Percentiles rank a stretch among this genome's conserved stretches.
Evolutionary conservation across 2,888 invertebrate genomes (phyloP).

Genomic region (Dicranocentrus wangi): DNA sequence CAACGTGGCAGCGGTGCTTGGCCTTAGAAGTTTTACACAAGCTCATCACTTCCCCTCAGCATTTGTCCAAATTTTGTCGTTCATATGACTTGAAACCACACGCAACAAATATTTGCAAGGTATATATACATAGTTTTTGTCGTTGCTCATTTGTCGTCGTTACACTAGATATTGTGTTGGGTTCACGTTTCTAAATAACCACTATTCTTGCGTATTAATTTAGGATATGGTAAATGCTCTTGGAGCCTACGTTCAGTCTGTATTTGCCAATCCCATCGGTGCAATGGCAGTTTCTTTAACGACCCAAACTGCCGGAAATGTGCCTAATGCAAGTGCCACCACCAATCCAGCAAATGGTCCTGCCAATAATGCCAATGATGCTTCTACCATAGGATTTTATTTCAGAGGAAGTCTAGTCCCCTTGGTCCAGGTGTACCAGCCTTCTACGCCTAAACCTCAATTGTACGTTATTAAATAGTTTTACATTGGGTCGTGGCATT

Average conservation of each 20-base stretch:
- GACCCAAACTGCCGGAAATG: constrained; percentile 56
- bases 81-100: constrained; percentile 96
- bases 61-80: constrained; percentile 92
- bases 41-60: constrained; percentile 90
- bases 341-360: constrained; percentile 81
- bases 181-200: too few species aligned
- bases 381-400: constrained; percentile 92
- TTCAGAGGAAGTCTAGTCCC: constrained; percentile 95
- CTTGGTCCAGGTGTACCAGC: constrained; percentile 87
- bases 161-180: too few species aligned
- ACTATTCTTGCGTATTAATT: not conserved
- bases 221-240: constrained; percentile 95
- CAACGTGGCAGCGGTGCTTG: constrained; percentile 94
- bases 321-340: constrained; percentile 75
- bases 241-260: constrained; percentile 94
- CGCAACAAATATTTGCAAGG: constrained; percentile 84
- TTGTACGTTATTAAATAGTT: constrained; percentile 83
- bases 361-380: constrained; percentile 84
- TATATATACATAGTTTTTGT: constrained; percentile 23
- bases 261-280: constrained; percentile 83
- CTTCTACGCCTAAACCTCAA: constrained; percentile 88
- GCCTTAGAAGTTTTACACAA: constrained; percentile 97
- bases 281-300: constrained; percentile 68
- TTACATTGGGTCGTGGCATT: too few species aligned
- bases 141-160: too few species aligned